Base-by-base conservation (phyloP, 2,113 vertebrate genomes). In the Emydura subglobosa region DNA sequence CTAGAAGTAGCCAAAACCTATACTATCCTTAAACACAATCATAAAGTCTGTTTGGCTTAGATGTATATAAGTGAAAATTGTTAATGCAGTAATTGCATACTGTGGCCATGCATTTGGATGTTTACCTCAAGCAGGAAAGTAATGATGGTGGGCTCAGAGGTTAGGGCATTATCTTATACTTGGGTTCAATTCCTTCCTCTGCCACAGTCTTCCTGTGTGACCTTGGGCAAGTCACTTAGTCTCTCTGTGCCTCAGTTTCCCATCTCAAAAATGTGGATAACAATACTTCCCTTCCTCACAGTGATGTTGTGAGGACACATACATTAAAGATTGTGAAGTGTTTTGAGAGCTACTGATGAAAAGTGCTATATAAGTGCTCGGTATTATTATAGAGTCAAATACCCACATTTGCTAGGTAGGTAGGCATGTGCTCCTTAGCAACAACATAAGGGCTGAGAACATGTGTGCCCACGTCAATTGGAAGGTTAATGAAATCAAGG, bases 191-290 rank as follows among this genome's bases (percentile, higher is more conserved):
- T 76, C 85, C 42, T 27, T 14, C 27, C 39, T 39, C 80, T 74
- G 50, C 51, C 51, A 34, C 78, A 80, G 83, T n/a, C 55, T 88
- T 6, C 54, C 21, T 87, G 29, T 49, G 29, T 53, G 50, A 82
- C 82, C 57, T 89, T 29, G 25, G 65, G 83, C 42, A 89, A 94
- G 82, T 91, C 87, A 76, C 22, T 87, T 65, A 25, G 31, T 25
- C 81, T 12, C 17, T 61, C 84, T 61, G 16, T 31, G 12, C 27
- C 5, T 61, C 59, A 61, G 59, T 61, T 61, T 61, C 29, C 29
- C 59, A 31, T 61, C 11, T 89, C 42, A 83, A 82, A 95, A 91
- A 84, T 9, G 7, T 55, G 14, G 31, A 61, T 61, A 39, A 61
- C 5, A 6, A 29, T 61, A 61, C 10, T 31, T 29, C 57, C 57